Percentiles rank a stretch among this genome's conserved stretches.
phyloP scores from a whole-genome alignment of 1,140 invertebrate genomes.

The Paramacrobiotus metropolitanus region DNA sequence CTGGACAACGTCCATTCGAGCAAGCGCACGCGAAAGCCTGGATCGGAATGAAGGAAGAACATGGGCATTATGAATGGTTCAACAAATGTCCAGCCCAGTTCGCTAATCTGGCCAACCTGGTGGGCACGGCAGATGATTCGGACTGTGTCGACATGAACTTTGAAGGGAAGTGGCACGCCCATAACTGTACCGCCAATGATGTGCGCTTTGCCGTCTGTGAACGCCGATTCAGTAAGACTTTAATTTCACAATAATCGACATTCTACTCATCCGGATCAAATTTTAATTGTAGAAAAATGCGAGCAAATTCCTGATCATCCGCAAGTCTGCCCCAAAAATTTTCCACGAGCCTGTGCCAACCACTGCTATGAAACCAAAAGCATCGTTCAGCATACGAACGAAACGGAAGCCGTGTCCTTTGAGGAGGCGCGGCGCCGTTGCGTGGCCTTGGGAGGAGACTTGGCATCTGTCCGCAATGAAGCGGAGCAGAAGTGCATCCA shows the following conservation, averaged over 20 bases:
- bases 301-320: neutral
- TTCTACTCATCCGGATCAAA: neutral
- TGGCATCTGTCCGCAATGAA: neutral
- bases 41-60: neutral
- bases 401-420: neutral
- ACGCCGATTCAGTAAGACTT: neutral
- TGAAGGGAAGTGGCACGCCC: neutral
- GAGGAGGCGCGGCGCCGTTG: neutral
- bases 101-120: neutral
- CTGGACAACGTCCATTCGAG: neutral
- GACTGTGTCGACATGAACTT: neutral
- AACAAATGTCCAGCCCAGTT: neutral
- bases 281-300: neutral
- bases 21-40: neutral
- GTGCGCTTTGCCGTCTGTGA: neutral
- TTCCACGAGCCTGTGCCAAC: neutral
- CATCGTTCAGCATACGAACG: neutral
- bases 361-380: neutral
- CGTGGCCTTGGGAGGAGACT: neutral
- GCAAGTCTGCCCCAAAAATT: neutral
- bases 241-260: neutral
- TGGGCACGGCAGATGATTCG: neutral
- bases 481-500: neutral
- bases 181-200: neutral
- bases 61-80: neutral